Evolutionary conservation across 2,888 invertebrate genomes (phyloP).

Genomic region (Clistopyga incitator): DNA sequence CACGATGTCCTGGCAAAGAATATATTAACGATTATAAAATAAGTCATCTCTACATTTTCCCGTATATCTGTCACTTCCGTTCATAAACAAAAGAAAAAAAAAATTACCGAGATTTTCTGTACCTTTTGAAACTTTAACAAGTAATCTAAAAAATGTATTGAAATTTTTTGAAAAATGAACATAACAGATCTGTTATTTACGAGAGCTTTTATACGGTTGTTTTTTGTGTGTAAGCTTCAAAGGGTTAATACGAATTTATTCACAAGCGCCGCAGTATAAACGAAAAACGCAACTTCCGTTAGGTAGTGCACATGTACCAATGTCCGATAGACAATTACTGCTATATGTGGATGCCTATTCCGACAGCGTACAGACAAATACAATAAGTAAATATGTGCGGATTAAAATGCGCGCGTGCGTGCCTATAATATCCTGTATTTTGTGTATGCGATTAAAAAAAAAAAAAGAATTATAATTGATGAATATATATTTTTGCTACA

Average conservation of each 20-base stretch:
- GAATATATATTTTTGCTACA: conserved; percentile 33
- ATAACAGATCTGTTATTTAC: no score
- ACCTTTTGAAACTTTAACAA: not conserved
- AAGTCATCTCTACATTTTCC: no score
- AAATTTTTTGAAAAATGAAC: not conserved
- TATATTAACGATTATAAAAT: no score
- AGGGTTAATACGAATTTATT: not conserved
- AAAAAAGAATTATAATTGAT: not conserved
- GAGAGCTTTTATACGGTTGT: no score
- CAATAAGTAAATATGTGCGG: conserved; percentile 3
- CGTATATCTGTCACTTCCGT: not conserved
- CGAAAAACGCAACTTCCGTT: not conserved
- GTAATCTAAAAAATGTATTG: not conserved
- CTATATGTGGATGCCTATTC: conserved; percentile 8
- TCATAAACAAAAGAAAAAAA: not conserved
- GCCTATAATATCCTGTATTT: not conserved
- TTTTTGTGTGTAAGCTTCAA: not conserved
- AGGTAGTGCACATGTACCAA: conserved; percentile 11
- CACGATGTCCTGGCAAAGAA: not conserved
- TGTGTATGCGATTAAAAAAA: conserved; percentile 6
- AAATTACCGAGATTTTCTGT: not conserved
- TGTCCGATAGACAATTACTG: not conserved
- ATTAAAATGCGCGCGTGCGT: conserved; percentile 8
- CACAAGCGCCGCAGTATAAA: not conserved
- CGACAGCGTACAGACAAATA: not conserved